Percentiles rank a stretch among this genome's conserved stretches.
Conservation (phyloP, 2,797 vertebrate genomes). For the Notolepis coatsorum region DNA sequence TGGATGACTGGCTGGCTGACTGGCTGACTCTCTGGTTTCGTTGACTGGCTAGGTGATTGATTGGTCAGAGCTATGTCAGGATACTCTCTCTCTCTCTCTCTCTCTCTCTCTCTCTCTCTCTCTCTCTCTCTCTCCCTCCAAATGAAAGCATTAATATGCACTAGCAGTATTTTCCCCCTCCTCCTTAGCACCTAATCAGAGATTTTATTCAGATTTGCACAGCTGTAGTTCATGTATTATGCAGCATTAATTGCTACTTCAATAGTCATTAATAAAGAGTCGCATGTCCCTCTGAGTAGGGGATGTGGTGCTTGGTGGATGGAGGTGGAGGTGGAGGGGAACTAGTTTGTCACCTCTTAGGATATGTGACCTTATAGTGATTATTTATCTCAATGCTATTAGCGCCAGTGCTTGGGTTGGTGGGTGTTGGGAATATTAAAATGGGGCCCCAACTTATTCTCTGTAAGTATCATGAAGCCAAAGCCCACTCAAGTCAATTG, state of each 20-base stretch:
- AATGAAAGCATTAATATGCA: slow-evolving; percentile 77
- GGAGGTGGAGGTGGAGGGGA: slow-evolving; percentile 59
- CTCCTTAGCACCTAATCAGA: slow-evolving; percentile 82
- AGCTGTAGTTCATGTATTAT: slow-evolving; percentile 86
- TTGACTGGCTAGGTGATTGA: slow-evolving; percentile 28
- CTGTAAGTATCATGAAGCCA: too few species aligned
- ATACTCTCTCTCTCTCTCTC: not conserved
- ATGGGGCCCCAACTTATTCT: too few species aligned
- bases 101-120: not conserved
- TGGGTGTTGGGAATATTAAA: too few species aligned
- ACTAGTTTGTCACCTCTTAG: slow-evolving; percentile 48
- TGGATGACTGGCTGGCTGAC: slow-evolving; percentile 28
- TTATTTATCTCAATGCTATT: slow-evolving; percentile 67
- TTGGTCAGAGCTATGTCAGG: slow-evolving; percentile 33
- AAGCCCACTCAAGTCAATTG: too few species aligned
- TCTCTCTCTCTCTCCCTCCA: slow-evolving; percentile 11
- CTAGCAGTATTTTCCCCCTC: slow-evolving; percentile 62
- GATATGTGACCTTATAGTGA: slow-evolving; percentile 57
- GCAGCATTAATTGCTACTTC: slow-evolving; percentile 84
- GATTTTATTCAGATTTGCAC: slow-evolving; percentile 80
- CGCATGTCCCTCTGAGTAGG: slow-evolving; percentile 66
- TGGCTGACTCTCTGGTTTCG: too few species aligned
- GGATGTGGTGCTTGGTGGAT: slow-evolving; percentile 56
- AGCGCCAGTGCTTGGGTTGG: too few species aligned
- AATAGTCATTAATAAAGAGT: slow-evolving; percentile 84